Base-by-base conservation (phyloP, 1,140 invertebrate species). In the Piezodorus guildinii region DNA sequence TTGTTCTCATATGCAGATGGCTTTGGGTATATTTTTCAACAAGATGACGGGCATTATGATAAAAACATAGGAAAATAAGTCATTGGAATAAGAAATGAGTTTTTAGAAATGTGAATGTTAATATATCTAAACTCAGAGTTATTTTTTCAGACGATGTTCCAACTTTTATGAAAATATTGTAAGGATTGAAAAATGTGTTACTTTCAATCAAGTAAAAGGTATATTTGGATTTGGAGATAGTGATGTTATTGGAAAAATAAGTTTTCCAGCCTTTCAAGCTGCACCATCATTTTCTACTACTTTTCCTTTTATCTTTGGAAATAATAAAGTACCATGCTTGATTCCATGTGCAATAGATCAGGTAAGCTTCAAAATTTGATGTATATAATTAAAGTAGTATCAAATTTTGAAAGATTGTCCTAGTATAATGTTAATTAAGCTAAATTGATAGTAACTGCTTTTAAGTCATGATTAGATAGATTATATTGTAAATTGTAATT, bases 321-420 rank as follows among this genome's bases (percentile, higher is more conserved):
- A 84, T 62, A 85, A 84, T 60, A 90, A 94, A 73, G 79, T 94
- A 1, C 88, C 88, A 6, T 97, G 94, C 72, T 78, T 99, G 1
- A 96, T 99, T 68, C 96, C 96, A 0, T 99, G 96, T 78, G 97
- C 94, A 30, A 99, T 99, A 71, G 97, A 99, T 81, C 97, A 99
- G 77, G 84, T 84, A 73, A 65, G 23, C 45, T 66, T 70, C 3
- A 3, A 6, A 39, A 10, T 39, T 39, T 39, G 34, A 39, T 12
- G 1, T 1, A 10, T 39, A 10, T 39, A 10, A 39, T 10, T 39
- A 10, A 39, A 39, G 27, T 30, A 30, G 3, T 30, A 30, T 4
- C 27, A 4, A 4, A 30, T 30, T 3, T 30, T 4, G 27, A 4
- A n/a, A 30, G 3, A 30, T 30, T 30, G 8, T 3, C 8, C 8